Evolutionary conservation across 1,140 invertebrate genomes (phyloP).

Genomic region (Procambarus virginalis): DNA sequence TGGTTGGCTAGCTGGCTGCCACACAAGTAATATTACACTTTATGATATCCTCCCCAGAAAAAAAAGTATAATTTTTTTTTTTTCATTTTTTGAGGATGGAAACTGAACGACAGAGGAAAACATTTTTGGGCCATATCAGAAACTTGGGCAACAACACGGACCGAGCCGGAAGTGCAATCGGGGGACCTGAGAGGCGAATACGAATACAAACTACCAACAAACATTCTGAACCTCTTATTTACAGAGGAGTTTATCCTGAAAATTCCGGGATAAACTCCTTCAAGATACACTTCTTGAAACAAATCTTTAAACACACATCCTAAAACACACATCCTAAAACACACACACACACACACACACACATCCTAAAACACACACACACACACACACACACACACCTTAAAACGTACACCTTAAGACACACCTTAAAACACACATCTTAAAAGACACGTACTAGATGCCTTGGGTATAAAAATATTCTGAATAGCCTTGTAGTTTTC

Average conservation of each 20-base stretch:
- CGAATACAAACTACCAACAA: constrained; percentile 13
- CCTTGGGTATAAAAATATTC: no score
- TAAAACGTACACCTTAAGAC: no score
- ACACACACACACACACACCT: no score
- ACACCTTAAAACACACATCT: no score
- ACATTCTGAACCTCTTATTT: constrained; percentile 8
- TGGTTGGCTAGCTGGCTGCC: background rate
- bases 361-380: no score
- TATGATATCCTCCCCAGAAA: background rate
- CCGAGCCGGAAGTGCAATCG: background rate
- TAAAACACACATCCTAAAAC: no score
- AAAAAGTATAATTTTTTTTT: background rate
- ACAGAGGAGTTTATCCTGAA: background rate
- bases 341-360: no score
- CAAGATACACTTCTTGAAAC: background rate
- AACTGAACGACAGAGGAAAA: background rate
- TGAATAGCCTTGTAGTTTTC: no score
- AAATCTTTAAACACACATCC: no score
- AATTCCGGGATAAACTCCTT: background rate
- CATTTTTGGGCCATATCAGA: background rate
- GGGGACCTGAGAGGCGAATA: background rate
- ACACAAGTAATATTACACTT: background rate
- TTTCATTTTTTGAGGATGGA: background rate
- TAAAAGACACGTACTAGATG: no score
- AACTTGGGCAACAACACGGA: background rate